Evolutionary conservation across 2,888 invertebrate genomes (phyloP).

Genomic region (Hofmannophila pseudospretella): DNA sequence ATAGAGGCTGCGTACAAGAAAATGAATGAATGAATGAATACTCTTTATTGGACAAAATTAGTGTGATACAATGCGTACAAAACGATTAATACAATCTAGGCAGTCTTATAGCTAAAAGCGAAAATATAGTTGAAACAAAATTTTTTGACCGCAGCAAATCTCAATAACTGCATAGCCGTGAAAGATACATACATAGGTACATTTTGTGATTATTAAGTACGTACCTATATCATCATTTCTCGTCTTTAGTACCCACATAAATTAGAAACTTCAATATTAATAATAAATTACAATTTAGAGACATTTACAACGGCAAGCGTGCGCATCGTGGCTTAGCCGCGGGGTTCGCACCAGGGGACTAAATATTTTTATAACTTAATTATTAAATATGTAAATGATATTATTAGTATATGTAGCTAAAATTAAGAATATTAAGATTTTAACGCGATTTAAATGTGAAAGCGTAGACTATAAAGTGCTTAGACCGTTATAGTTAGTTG

Average conservation of each 20-base stretch:
- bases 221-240: no score
- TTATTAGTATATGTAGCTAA: not conserved
- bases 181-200: no score
- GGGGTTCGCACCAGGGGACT: conserved; percentile 1
- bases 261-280: not conserved
- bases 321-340: not conserved
- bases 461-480: conserved; percentile 1
- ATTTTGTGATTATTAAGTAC: not conserved
- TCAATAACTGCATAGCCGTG: no score
- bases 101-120: no score
- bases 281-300: conserved; percentile 4
- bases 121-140: no score
- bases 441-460: conserved; percentile 1
- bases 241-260: no score
- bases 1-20: no score
- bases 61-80: no score
- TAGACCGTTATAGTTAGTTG: conserved; percentile 1
- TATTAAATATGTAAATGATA: conserved; percentile 2
- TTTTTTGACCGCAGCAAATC: no score
- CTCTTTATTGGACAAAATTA: no score
- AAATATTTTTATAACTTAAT: conserved; percentile 4
- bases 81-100: no score
- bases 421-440: conserved; percentile 1
- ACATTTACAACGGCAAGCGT: not conserved
- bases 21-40: no score